phyloP scores from a whole-genome alignment of 1,140 invertebrate species.

The Macrostomum lignano region DNA sequence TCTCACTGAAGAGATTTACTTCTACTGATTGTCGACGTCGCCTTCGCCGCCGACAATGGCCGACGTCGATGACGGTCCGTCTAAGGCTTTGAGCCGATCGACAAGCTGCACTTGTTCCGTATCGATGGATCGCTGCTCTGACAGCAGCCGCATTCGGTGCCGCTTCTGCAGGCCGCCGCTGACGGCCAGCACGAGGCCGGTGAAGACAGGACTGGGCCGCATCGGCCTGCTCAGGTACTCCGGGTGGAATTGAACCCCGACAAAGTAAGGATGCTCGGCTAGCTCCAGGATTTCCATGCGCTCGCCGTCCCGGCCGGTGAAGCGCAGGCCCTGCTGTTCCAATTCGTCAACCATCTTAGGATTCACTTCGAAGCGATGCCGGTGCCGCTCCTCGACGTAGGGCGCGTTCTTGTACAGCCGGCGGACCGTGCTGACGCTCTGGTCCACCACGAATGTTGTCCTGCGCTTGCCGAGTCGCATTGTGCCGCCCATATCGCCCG shows the following conservation, averaged over 20 bases:
- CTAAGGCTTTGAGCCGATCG: no score
- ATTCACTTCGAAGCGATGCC: slow-evolving; percentile 67
- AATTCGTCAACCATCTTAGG: slow-evolving; percentile 47
- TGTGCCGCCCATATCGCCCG: slow-evolving; percentile 68
- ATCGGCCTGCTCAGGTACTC: slow-evolving; percentile 78
- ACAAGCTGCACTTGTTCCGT: no score
- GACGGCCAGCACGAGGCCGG: slow-evolving; percentile 52
- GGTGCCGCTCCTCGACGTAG: slow-evolving; percentile 67
- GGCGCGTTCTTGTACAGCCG: slow-evolving; percentile 53
- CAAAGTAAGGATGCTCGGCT: slow-evolving; percentile 55
- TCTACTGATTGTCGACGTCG: no score
- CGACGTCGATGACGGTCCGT: no score
- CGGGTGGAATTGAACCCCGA: slow-evolving; percentile 83
- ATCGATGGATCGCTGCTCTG: no score
- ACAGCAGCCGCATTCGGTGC: no score
- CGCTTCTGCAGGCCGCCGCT: slow-evolving; percentile 12
- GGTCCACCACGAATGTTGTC: slow-evolving; percentile 40
- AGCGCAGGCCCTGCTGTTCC: slow-evolving; percentile 52
- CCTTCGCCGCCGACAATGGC: no score
- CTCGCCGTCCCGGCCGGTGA: slow-evolving; percentile 51
- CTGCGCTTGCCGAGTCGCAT: slow-evolving; percentile 75
- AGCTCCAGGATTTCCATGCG: slow-evolving; percentile 49
- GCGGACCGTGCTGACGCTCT: slow-evolving; percentile 30
- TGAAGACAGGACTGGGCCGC: slow-evolving; percentile 68
- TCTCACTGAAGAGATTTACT: no score